These are phyloP conservation scores for Drosophila hamatofila DNA, from an alignment of 2,888 invertebrate genomes.

Conservation along the genomic window DNA sequence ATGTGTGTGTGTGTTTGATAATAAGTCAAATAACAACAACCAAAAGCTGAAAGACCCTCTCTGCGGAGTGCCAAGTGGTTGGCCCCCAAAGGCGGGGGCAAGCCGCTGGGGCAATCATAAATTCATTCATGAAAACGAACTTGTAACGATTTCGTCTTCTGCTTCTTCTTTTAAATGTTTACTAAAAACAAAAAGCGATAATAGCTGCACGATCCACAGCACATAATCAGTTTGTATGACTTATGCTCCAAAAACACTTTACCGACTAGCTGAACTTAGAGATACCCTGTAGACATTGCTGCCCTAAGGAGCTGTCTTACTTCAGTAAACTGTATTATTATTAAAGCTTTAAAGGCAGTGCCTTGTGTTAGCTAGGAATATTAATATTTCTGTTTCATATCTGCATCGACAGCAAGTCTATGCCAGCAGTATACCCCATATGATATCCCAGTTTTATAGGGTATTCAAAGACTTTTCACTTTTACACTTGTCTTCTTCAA, in stretches of 20 bases:
- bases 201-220: slow-evolving; percentile 22
- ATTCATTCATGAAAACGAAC: slow-evolving; percentile 75
- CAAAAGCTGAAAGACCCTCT: slow-evolving; percentile 10
- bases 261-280: not conserved
- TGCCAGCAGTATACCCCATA: not conserved
- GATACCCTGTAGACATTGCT: slow-evolving; percentile 11
- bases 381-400: not conserved
- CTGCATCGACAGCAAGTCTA: not conserved
- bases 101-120: slow-evolving; percentile 60
- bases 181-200: not conserved
- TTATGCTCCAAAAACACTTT: not conserved
- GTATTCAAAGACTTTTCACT: slow-evolving; percentile 51
- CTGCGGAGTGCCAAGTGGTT: slow-evolving; percentile 10
- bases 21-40: slow-evolving; percentile 40
- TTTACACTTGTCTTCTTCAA: slow-evolving; percentile 41
- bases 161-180: slow-evolving; percentile 7
- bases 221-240: slow-evolving; percentile 12
- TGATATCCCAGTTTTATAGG: slow-evolving; percentile 14
- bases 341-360: too few species aligned
- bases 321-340: too few species aligned
- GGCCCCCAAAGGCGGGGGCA: slow-evolving; percentile 10
- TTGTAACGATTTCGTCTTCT: slow-evolving; percentile 20
- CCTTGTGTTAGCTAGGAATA: too few species aligned
- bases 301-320: too few species aligned
- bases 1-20: slow-evolving; percentile 40